Base-by-base conservation (phyloP, 1,140 invertebrate genomes). In the Leptinotarsa undecemlineata region DNA sequence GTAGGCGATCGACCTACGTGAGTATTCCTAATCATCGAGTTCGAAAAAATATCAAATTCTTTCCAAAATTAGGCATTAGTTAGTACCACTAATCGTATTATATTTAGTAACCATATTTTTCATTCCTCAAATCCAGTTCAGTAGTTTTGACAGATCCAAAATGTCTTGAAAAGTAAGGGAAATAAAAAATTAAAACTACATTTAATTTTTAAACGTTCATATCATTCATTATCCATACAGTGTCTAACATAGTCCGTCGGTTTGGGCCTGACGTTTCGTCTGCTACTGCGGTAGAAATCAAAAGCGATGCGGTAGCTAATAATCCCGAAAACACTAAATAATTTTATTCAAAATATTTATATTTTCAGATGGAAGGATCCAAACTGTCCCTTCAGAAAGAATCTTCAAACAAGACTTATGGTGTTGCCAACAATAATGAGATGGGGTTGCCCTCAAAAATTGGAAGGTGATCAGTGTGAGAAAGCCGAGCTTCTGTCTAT, bases 311-410 rank as follows among this genome's bases (percentile, higher is more conserved):
- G 33, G 33, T 11, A 33, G 3, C 17, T 61, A 19, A 0, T 19
- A 4, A n/a, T 15, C 17, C 17, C 20, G 11, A 61, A 61, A 61
- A 61, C 20, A n/a, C 1, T 11, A 4, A 61, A 20, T 61, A 20
- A 61, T 20, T 61, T 2, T 5, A 3, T n/a, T n/a, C 13, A 61
- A 8, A 61, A 42, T 42, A 42, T 42, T 42, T 3, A 78, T 33
- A 79, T 74, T 87, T 87, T 68, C 80, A 93, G 93, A 74, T 94
- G 93, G 93, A 93, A 93, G 84, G 88, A 94, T 84, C 85, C 84
- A 70, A 89, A 91, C 14, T 93, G 91, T 82, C 89, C 92, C 26
- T 95, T 94, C 82, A 87, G 93, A 69, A 92, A 90, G 64, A 90
- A 94, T 82, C 80, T 85, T 62, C 88, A 88, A 57, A 90, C 90